These are phyloP conservation scores for Opisthograptis luteolata DNA, from an alignment of 2,888 invertebrate species.

Conservation along the genomic window DNA sequence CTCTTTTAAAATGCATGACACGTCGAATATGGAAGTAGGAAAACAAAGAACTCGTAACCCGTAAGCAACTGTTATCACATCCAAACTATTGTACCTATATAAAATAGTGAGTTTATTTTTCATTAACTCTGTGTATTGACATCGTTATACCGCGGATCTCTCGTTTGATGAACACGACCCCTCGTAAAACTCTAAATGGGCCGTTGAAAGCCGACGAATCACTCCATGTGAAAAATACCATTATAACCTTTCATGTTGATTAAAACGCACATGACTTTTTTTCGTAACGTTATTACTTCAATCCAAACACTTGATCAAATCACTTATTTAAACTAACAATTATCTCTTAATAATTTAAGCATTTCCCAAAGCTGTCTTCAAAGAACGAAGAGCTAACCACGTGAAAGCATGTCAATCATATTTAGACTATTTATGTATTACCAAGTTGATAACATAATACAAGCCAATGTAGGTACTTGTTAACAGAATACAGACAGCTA, in stretches of 20 bases:
- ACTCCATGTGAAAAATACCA: slow-evolving; percentile 34
- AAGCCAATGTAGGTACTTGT: background rate
- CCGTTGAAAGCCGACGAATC: slow-evolving; percentile 43
- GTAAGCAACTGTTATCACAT: slow-evolving; percentile 5
- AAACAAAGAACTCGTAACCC: background rate
- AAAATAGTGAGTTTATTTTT: slow-evolving; percentile 22
- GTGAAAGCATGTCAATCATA: background rate
- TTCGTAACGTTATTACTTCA: too few relatives aligned
- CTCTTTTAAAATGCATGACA: too few relatives aligned
- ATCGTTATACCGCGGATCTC: slow-evolving; percentile 38
- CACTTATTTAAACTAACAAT: too few relatives aligned
- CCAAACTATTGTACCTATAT: slow-evolving; percentile 8
- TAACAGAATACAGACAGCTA: slow-evolving; percentile 13
- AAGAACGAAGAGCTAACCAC: background rate
- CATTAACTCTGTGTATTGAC: slow-evolving; percentile 29
- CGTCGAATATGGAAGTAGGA: too few relatives aligned
- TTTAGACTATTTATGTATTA: too few relatives aligned
- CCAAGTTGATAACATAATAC: background rate
- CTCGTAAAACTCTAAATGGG: slow-evolving; percentile 58
- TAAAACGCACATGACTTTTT: slow-evolving; percentile 38
- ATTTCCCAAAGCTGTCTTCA: too few relatives aligned
- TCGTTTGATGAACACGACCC: slow-evolving; percentile 44
- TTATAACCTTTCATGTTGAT: slow-evolving; percentile 53
- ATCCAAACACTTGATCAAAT: too few relatives aligned
- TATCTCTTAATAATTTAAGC: too few relatives aligned